Evolutionary conservation across 2,888 invertebrate species (phyloP).

Genomic region (Mesopsocus fuscifrons): DNA sequence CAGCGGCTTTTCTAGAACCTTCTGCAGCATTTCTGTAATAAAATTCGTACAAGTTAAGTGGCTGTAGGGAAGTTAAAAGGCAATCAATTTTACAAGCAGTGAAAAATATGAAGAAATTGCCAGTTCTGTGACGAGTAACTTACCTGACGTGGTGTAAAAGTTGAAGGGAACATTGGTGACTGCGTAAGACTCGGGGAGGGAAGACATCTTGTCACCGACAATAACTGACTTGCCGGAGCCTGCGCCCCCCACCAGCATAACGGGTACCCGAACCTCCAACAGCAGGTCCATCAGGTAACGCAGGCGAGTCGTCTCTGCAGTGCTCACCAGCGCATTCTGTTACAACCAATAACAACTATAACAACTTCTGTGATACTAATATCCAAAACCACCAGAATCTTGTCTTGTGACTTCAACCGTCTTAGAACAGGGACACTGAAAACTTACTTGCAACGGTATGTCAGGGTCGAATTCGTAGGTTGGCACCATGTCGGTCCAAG

Average conservation of each 20-base stretch:
- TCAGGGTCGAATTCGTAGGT: constrained; percentile 70
- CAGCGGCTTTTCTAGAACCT: constrained; percentile 71
- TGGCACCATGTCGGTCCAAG: constrained; percentile 69
- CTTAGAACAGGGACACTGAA: no score
- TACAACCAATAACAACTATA: constrained; percentile 13
- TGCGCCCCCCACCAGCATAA: constrained; percentile 79
- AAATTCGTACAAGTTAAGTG: neutral
- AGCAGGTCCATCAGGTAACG: constrained; percentile 76
- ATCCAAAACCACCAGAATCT: no score
- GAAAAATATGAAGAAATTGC: neutral
- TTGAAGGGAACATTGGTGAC: constrained; percentile 84
- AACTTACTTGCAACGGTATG: constrained; percentile 60
- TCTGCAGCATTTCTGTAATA: constrained; percentile 59
- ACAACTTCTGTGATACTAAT: no score
- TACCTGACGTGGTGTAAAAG: constrained; percentile 80
- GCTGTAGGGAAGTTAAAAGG: neutral
- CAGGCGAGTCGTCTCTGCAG: constrained; percentile 72
- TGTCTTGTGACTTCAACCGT: neutral
- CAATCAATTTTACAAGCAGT: neutral
- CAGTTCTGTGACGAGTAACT: no score
- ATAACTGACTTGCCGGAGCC: constrained; percentile 90
- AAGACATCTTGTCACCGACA: constrained; percentile 59
- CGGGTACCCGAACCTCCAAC: constrained; percentile 54
- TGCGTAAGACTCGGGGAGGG: constrained; percentile 54
- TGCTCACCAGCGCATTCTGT: constrained; percentile 66